Evolutionary conservation across 2,113 vertebrate genomes (phyloP).

Genomic region (Sapayoa aenigma): DNA sequence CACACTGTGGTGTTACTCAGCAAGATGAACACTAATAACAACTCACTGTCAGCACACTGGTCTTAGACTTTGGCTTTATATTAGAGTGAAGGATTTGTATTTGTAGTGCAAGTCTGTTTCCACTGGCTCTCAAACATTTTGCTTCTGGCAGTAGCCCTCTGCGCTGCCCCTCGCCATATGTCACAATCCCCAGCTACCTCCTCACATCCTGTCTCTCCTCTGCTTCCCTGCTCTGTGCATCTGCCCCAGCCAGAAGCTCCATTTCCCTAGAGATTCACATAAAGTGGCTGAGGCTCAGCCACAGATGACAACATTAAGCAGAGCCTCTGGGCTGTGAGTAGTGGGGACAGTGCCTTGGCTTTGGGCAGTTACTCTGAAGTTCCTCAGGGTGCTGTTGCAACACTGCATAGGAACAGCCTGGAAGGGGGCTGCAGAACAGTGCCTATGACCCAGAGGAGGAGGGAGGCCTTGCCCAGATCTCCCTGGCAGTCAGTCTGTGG

Average conservation of each 20-base stretch:
- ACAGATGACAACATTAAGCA: not conserved
- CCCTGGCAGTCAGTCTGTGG: not conserved
- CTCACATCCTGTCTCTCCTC: rapidly evolving
- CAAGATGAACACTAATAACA: not conserved
- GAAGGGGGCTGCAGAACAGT: not conserved
- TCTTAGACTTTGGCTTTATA: not conserved
- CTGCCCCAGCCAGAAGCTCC: not conserved
- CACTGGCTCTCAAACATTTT: not conserved
- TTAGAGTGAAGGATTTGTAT: not conserved
- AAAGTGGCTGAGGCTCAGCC: not conserved
- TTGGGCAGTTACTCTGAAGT: not conserved
- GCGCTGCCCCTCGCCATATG: not conserved
- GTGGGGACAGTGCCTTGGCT: rapidly evolving
- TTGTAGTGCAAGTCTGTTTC: not conserved
- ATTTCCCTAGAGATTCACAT: not conserved
- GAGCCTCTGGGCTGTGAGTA: not conserved
- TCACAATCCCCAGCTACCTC: not conserved
- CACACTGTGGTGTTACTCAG: not conserved
- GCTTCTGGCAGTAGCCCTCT: not conserved
- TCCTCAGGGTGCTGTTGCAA: not conserved
- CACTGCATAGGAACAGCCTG: not conserved
- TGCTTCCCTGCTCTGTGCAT: not conserved
- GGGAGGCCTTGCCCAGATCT: not conserved
- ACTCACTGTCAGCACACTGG: not conserved
- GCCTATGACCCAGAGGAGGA: not conserved